Base-by-base conservation (phyloP, 2,797 vertebrate species). In the Poeciliopsis turneri region DNA sequence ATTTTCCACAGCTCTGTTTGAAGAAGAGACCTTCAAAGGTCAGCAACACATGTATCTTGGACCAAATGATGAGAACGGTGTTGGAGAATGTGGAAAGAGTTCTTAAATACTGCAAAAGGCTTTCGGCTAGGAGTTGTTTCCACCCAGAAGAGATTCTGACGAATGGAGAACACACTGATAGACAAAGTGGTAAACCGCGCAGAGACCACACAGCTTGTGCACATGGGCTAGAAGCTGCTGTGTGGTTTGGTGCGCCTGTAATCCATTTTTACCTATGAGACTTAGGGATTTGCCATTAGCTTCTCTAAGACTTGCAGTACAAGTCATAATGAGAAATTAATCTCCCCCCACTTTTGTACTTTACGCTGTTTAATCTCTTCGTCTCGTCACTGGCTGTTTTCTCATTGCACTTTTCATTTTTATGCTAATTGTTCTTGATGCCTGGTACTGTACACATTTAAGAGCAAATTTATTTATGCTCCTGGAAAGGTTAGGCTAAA, bases 331-430 rank as follows among this genome's bases (percentile, higher is more conserved):
- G 84, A 91, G 86, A 80, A 89, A 85, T 43, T 76, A 47, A 81
- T 89, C 79, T 74, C 4, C 51, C 74, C 79, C 76, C 79, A 79
- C 79, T 92, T 89, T 90, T 86, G 82, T 89, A 86, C 91, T 89
- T 94, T 92, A 94, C 92, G 92, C 86, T 92, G 53, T 94, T 93
- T 91, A 90, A 81, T 90, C 78, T 77, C 74, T 68, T 78, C 71
- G 33, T 72, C 66, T 88, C 64, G 85, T 77, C 90, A 78, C 83
- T 74, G 71, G 39, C 64, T 75, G 59, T 53, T 36, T 74, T 83
- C 43, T 76, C 70, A 59, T 72, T 25, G 16, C 45, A 66, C 10
- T 74, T 74, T 75, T 12, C 5, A 43, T n/a, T 69, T 69, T 13
- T 41, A 43, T 69, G 66, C 13, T 61, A 30, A 61, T 33, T 30